Evolutionary conservation across 2,797 vertebrate genomes (phyloP), one percentile per base, ranked within the genome.

Genomic region (Anas acuta): DNA sequence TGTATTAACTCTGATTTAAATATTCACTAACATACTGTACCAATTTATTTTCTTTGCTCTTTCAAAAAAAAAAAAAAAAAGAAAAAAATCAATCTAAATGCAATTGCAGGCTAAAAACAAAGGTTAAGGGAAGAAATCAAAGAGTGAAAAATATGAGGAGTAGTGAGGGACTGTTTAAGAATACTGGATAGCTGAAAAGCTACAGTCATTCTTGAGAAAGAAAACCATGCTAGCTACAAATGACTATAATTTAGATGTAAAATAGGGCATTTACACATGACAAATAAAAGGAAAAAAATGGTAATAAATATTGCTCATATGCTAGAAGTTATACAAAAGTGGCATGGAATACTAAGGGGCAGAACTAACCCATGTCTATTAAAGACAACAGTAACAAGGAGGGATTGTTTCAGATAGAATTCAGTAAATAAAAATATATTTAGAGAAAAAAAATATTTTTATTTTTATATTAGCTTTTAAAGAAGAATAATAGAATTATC

Each of bases 1-100:
- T 13, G 13, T 0, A 5, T 26, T 23, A 28, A 54, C 14, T 64
- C 4, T 51, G 35, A 49, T 39, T 62, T 64, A 61, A 80, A 6
- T 3, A 62, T 69, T 89, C 83, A 22, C 13, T 77, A 41, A 45
- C 0, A 0, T 45, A 18, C 13, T 84, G 21, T n/a, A 39, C 10
- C 37, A 22, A 7, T 64, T 54, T 5, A 13, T 49, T 71, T 13
- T 80, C 21, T 71, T 75, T 21, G 2, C 1, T 33, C 7, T 71
- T 85, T 86, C 8, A 51, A 51, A 45, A 45, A 45, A 45, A 45
- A 25, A 51, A 51, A 23, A 23, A 23, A 49, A 13, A 60, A 17
- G 2, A 72, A 77, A 90, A 86, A 77, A 5, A 45, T 4, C 13
- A 79, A 23, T 3, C 2, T 61, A 90, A 72, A 75, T 60, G 7